phyloP scores from a whole-genome alignment of 1,140 invertebrate species.

The Eciton burchellii region DNA sequence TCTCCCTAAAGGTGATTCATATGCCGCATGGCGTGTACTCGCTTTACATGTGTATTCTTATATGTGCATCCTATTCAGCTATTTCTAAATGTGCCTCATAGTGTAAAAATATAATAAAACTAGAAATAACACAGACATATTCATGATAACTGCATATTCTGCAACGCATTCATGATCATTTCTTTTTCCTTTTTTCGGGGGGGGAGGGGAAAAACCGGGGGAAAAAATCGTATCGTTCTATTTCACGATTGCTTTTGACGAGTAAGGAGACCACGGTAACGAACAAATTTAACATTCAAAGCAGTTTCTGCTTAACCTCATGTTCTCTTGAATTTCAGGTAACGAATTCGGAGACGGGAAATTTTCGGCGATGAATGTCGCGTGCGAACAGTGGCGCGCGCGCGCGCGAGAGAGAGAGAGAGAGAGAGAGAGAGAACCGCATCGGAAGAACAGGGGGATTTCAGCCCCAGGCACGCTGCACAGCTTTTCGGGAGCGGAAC shows the following conservation, averaged over 20 bases:
- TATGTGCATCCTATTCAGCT: constrained; percentile 23
- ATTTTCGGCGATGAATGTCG: not conserved
- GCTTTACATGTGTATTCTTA: not conserved
- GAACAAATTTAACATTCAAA: no score
- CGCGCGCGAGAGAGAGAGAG: not conserved
- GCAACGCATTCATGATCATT: no score
- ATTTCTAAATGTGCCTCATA: constrained; percentile 11
- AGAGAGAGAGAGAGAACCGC: not conserved
- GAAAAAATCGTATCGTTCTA: no score
- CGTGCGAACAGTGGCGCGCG: not conserved
- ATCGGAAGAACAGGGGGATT: not conserved
- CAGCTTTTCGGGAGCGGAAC: constrained; percentile 21
- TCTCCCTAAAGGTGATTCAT: constrained; percentile 70
- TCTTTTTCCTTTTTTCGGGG: no score
- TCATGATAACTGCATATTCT: not conserved
- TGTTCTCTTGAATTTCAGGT: no score
- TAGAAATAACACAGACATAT: constrained; percentile 18
- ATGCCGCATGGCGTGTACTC: constrained; percentile 20
- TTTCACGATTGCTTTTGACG: no score
- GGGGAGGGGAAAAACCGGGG: no score
- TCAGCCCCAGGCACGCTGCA: not conserved
- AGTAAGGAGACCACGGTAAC: no score
- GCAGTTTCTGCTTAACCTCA: no score
- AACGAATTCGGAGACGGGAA: not conserved
- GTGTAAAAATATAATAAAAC: not conserved